Base-by-base conservation (phyloP, 2,113 vertebrate species). In the Notothenia rossii region DNA sequence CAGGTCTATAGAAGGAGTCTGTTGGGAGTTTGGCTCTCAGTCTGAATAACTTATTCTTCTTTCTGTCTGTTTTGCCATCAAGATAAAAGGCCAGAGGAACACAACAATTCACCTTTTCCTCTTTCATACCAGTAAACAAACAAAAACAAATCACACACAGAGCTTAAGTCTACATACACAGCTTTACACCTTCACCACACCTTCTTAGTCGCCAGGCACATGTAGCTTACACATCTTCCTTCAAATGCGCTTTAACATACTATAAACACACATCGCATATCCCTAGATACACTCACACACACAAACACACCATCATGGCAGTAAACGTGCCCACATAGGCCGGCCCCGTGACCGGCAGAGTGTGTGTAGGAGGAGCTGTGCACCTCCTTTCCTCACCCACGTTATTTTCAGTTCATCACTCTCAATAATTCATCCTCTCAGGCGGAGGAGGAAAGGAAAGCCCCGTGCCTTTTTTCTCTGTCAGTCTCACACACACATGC, bases 391-490 rank as follows among this genome's bases (percentile, higher is more conserved):
- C 85, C 60, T 92, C 85, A 63, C 77, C 75, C 50, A 71, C 22
- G 91, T 90, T 94, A 93, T 93, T 94, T 94, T 94, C 92, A 92
- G 92, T 93, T 93, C 92, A 89, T 89, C 89, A 87, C 87, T 89
- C 85, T 94, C 89, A 93, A 94, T 93, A 90, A 94, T 94, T 94
- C 89, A 92, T 92, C 59, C 71, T 90, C 86, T 79, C 60, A 81
- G 83, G 90, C 86, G 45, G 71, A 72, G 80, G 65, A 67, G 74
- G 86, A 82, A 78, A 80, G 68, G 69, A 85, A 78, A 84, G 84
- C 73, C 78, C 78, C 13, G 48, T 86, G 82, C 75, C 67, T 81
- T 68, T 74, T 29, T 74, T 77, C 79, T 78, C 71, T 14, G 53
- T 64, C 58, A 73, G 10, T 18, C 51, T 36, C 51, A 49, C 45